Conservation (phyloP, 2,113 vertebrate species). For the Myrmecobius fasciatus region DNA sequence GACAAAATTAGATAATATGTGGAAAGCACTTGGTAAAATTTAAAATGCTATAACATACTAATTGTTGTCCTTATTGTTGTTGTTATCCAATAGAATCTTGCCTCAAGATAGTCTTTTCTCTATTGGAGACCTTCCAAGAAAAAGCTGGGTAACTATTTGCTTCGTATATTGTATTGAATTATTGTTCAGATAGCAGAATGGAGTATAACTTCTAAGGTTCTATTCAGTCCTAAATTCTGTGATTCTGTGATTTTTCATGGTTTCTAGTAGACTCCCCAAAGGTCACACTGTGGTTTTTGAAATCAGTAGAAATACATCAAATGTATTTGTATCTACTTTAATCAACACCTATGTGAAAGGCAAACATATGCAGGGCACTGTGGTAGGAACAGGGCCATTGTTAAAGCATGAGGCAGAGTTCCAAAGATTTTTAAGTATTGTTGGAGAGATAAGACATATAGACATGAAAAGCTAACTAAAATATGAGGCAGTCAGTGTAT, state of each 20-base stretch:
- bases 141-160: too few relatives aligned
- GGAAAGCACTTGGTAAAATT: not conserved
- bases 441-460: not conserved
- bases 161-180: too few relatives aligned
- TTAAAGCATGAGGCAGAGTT: conserved; percentile 5
- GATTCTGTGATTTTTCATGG: not conserved
- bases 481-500: not conserved
- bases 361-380: not conserved
- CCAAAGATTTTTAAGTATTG: not conserved
- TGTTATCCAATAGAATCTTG: too few relatives aligned
- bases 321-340: not conserved
- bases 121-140: too few relatives aligned
- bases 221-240: not conserved
- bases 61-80: too few relatives aligned
- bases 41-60: not conserved
- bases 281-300: not conserved
- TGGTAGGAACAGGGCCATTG: not conserved
- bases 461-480: conserved; percentile 5
- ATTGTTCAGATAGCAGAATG: not conserved
- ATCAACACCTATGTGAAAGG: not conserved
- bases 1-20: not conserved
- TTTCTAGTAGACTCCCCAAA: not conserved
- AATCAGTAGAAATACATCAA: too few relatives aligned
- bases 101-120: too few relatives aligned
- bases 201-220: not conserved